A percentile compares a stretch with the other conserved stretches of the same genome.
Evolutionary conservation across 2,797 vertebrate species (phyloP).

Genomic region (Pangasius mekongensis): DNA sequence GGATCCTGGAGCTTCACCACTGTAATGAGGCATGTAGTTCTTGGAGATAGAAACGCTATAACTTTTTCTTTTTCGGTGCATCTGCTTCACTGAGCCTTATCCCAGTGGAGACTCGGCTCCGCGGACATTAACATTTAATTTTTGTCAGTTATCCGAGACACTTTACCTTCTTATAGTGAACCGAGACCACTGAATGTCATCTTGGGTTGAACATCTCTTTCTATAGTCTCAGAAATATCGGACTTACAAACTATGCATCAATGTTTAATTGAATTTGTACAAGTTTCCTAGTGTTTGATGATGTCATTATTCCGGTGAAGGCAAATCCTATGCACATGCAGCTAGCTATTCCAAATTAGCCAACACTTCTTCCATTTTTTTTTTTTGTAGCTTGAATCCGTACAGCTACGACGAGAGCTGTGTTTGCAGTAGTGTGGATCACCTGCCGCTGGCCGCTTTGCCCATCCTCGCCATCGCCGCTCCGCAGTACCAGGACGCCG

Average conservation of each 20-base stretch:
- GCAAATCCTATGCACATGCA: background rate
- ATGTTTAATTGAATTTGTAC: background rate
- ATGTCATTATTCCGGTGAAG: background rate
- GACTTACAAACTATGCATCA: background rate
- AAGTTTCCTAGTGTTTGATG: background rate
- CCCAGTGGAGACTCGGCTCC: background rate
- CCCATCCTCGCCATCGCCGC: slow-evolving; percentile 93
- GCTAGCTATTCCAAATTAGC: background rate
- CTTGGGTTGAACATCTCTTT: background rate
- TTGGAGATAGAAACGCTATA: background rate
- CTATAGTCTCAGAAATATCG: background rate
- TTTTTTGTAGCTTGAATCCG: slow-evolving; percentile 84
- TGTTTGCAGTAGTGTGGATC: slow-evolving; percentile 92
- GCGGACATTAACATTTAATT: background rate
- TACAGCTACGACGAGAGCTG: slow-evolving; percentile 93
- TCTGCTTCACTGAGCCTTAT: background rate
- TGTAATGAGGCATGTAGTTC: slow-evolving; percentile 33
- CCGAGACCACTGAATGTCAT: background rate
- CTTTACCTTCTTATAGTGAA: background rate
- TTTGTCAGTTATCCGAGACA: background rate
- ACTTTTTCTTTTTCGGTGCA: background rate
- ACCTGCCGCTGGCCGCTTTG: slow-evolving; percentile 92
- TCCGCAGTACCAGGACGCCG: slow-evolving; percentile 92
- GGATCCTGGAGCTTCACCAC: slow-evolving; percentile 24
- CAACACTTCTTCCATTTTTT: background rate